Base-by-base conservation (phyloP, 2,888 invertebrate genomes). In the Parthenolecanium corni region DNA sequence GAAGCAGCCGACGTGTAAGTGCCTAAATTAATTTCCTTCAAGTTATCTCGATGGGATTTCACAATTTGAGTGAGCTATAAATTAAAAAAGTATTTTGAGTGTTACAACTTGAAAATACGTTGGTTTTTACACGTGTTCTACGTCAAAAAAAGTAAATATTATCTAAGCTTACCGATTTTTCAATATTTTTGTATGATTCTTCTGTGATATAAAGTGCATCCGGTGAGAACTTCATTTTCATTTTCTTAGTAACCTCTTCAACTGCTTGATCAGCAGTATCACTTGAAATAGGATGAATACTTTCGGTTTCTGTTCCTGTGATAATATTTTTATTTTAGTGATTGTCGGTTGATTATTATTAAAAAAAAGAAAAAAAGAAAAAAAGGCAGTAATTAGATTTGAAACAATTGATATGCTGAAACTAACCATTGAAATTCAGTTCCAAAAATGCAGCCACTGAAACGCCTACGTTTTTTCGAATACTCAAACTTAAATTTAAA, bases 1-100 rank as follows among this genome's bases (percentile, higher is more conserved):
- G 81, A 79, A 64, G 79, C 75, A 0, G 86, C 84, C 2, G 85
- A 80, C 64, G 77, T 77, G 9, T 78, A 73, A 6, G 78, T 82
- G 3, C 86, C 87, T 44, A 86, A 70, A 47, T 80, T 74, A 21
- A 79, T 76, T 38, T 73, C 71, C 21, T 76, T 74, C 52, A 88
- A 71, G 31, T 77, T 73, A 2, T 78, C 76, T 53, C 77, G 75
- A 56, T 79, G 74, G 16, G 76, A 76, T 42, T 79, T 77, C 2
- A 84, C 72, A 25, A 77, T 69, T 66, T 78, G 75, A 25, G 77
- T 74, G 4, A 83, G 69, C 81, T 83, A 36, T 16, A 11, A n/a
- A n/a, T n/a, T n/a, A 24, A 52, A 11, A 31, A 52, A 11, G 2
- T 72, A 25, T 49, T 16, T 16, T 16, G 23, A 18, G 24, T 16